Conservation (phyloP, 2,888 invertebrate genomes). For the Ectemnius lituratus region DNA sequence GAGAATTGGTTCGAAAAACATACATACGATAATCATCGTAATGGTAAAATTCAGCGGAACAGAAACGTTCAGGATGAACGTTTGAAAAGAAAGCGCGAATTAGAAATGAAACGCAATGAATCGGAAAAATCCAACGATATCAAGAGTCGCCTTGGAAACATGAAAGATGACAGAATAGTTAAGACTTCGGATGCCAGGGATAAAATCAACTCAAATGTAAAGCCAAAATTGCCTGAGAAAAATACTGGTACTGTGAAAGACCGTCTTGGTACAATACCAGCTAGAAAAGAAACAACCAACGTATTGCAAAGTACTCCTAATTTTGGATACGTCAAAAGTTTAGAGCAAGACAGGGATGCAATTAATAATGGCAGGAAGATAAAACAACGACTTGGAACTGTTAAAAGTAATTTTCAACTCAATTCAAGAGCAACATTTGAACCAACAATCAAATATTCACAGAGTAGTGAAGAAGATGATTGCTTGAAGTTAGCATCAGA, state of each 20-base stretch:
- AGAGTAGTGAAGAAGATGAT: constrained; percentile 79
- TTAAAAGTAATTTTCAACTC: constrained; percentile 50
- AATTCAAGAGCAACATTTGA: constrained; percentile 14
- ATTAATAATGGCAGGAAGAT: constrained; percentile 70
- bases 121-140: constrained; percentile 45
- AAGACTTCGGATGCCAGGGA: constrained; percentile 50
- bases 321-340: constrained; percentile 33
- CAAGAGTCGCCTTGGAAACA: constrained; percentile 48
- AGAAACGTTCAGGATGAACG: constrained; percentile 50
- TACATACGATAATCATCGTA: constrained; percentile 50
- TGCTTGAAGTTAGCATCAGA: constrained; percentile 83
- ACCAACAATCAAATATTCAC: constrained; percentile 25
- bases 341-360: constrained; percentile 41
- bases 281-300: constrained; percentile 33
- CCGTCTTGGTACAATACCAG: constrained; percentile 62
- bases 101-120: constrained; percentile 32
- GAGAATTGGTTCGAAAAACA: constrained; percentile 55
- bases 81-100: constrained; percentile 39
- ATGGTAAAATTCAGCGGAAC: constrained; percentile 47
- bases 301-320: constrained; percentile 34
- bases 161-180: constrained; percentile 50
- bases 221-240: constrained; percentile 37
- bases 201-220: constrained; percentile 32
- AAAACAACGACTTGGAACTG: constrained; percentile 67
- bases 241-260: constrained; percentile 64